Evolutionary conservation across 2,888 invertebrate genomes (phyloP).

Genomic region (Thalpophila matura): DNA sequence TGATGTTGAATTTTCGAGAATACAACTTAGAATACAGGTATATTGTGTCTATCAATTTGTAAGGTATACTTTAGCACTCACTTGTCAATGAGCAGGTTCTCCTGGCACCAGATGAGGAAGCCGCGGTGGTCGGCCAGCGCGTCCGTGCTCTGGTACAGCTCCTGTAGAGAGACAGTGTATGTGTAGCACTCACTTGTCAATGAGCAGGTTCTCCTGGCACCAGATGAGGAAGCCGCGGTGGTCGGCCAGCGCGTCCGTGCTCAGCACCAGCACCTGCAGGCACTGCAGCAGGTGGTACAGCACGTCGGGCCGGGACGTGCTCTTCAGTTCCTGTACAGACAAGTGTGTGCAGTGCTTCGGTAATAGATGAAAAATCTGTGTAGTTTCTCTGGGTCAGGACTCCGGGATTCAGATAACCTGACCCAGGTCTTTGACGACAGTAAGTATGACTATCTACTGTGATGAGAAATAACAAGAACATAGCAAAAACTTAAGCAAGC

Average conservation of each 20-base stretch:
- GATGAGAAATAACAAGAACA: too few species aligned
- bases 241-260: slow-evolving; percentile 98
- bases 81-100: slow-evolving; percentile 97
- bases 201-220: slow-evolving; percentile 98
- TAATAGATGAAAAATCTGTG: too few species aligned
- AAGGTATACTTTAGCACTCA: not conserved
- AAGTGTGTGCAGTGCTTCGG: not conserved
- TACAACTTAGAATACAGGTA: too few species aligned
- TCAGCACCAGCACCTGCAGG: slow-evolving; percentile 96
- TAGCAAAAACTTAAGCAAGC: too few species aligned
- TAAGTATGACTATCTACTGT: too few species aligned
- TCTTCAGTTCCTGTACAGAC: slow-evolving; percentile 92
- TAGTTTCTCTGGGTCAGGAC: too few species aligned
- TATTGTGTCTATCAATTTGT: too few species aligned
- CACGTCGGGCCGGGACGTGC: slow-evolving; percentile 97
- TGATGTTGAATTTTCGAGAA: too few species aligned
- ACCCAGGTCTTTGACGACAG: too few species aligned
- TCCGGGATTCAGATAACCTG: too few species aligned
- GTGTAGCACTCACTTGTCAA: slow-evolving; percentile 94
- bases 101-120: slow-evolving; percentile 98
- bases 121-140: slow-evolving; percentile 97
- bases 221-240: slow-evolving; percentile 98
- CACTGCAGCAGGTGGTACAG: slow-evolving; percentile 98
- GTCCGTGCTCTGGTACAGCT: slow-evolving; percentile 98
- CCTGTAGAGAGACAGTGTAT: too few species aligned